These are phyloP conservation scores for Ctenodactylus gundi DNA, from an alignment of 2,113 vertebrate species.

Conservation along the genomic window DNA sequence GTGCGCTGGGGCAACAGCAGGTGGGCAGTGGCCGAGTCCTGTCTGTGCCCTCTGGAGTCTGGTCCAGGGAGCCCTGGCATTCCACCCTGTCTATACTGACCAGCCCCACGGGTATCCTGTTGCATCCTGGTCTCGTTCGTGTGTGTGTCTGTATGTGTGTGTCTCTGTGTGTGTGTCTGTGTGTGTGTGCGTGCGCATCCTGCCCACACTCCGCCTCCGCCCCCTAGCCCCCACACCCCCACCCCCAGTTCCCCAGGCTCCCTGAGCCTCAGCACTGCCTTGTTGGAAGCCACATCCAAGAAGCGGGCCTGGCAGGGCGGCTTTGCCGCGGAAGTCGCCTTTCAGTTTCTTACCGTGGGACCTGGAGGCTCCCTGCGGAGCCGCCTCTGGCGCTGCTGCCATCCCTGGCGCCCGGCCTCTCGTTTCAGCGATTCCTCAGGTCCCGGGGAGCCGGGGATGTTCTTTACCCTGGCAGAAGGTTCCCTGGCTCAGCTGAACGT, in stretches of 20 bases:
- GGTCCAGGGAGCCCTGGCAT: slow-evolving; percentile 29
- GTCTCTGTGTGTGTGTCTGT: too few relatives aligned
- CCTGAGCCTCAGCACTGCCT: too few relatives aligned
- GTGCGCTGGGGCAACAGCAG: slow-evolving; percentile 25
- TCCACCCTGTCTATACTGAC: slow-evolving; percentile 25
- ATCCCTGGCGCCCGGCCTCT: too few relatives aligned
- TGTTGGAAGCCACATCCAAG: too few relatives aligned
- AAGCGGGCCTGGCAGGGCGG: slow-evolving; percentile 50
- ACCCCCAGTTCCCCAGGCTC: not conserved
- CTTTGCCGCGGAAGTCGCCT: slow-evolving; percentile 73
- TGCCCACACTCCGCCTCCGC: too few relatives aligned
- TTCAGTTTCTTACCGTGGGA: slow-evolving; percentile 78
- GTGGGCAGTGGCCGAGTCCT: too few relatives aligned
- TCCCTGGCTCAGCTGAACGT: slow-evolving; percentile 67
- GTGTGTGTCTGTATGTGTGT: too few relatives aligned
- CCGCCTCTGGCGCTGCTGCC: too few relatives aligned
- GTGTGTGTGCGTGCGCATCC: too few relatives aligned
- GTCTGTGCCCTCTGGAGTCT: not conserved
- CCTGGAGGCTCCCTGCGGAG: slow-evolving; percentile 74
- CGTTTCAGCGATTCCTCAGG: slow-evolving; percentile 77
- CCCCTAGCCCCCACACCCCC: too few relatives aligned
- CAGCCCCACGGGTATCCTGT: slow-evolving; percentile 53
- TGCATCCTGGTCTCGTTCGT: not conserved
- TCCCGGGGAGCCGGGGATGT: slow-evolving; percentile 57
- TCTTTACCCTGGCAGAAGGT: slow-evolving; percentile 60